Evolutionary conservation across 1,140 invertebrate species (phyloP), one percentile per base, ranked within the genome.

Genomic region (Macrotrachela quadricornifera): DNA sequence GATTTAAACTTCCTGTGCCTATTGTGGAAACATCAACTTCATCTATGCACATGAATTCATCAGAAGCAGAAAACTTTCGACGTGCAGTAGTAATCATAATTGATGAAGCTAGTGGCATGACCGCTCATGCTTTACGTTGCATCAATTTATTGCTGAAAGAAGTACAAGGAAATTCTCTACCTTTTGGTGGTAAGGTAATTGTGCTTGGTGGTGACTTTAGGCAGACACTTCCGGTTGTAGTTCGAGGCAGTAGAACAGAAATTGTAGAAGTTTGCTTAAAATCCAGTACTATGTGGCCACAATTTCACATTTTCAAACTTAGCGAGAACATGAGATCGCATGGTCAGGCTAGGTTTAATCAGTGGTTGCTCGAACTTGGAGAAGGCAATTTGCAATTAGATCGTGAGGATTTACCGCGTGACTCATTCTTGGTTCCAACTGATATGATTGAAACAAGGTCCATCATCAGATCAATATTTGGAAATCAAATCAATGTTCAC

Each of bases 161-260:
- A 17, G 16, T 67, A n/a, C n/a, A n/a, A n/a, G n/a, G n/a, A n/a
- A n/a, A n/a, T n/a, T n/a, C n/a, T n/a, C n/a, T n/a, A n/a, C n/a
- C 12, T 54, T 67, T 62, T 56, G 60, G 62, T 18, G 62, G 63
- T 14, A 57, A 57, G 41, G 41, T 57, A 8, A 49, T 63, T 1
- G 16, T 67, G 14, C 41, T 67, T 11, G 59, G 59, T 8, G 61
- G 64, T n/a, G 63, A 65, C 52, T 64, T 62, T 54, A 49, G 58
- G 12, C 63, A 64, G 55, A 58, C 50, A 9, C 40, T 62, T 11
- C 61, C 61, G 12, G 57, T 65, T 38, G 38, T 60, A 21, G 11
- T 38, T 37, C n/a, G 51, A n/a, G 59, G 55, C 49, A 54, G 54
- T 38, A 46, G 56, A 46, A 51, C 59, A 9, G 41, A 57, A 46